Base-by-base conservation (phyloP, 2,888 invertebrate species). In the Acheta domesticus region DNA sequence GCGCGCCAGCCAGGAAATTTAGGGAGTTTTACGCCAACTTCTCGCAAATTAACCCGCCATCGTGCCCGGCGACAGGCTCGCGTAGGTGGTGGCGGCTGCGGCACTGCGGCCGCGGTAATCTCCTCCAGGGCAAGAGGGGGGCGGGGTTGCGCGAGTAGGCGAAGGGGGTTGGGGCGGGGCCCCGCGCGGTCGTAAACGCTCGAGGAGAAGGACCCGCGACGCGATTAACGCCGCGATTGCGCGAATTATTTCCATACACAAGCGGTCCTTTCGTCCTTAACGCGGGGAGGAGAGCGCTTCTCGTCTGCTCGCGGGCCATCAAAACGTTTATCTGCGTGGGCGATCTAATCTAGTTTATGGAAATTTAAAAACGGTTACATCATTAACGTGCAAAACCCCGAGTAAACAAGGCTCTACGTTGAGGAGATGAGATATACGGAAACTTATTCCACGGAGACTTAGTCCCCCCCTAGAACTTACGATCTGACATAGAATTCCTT, bases 171-270 rank as follows among this genome's bases (percentile, higher is more conserved):
- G 36, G 36, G 36, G 8, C 8, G 36, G 1, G 8, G 36, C 8
- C 36, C 36, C 36, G 36, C 36, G 36, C 36, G 8, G 36, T 36
- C 36, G 36, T 36, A 36, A 36, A 36, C 36, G 36, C 36, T 36
- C 36, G 36, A 36, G 62, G 36, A 36, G 62, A 14, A 14, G 62
- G 62, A n/a, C n/a, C 62, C 62, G n/a, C 16, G 16, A 11, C 62
- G 62, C 62, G 62, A 62, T 62, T 19, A 62, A 62, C 14, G 16
- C 14, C 16, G 62, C 62, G 62, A 62, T 62, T 62, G 62, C 62
- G 62, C 62, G 62, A 19, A 62, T 62, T 62, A 62, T 62, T 62
- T 62, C 62, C 62, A 62, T 62, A 62, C n/a, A 62, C 62, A 62
- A 62, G 62, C 19, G 19, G 62, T 19, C 19, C 62, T 62, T 62